These are phyloP conservation scores for Otis tarda DNA, from an alignment of 2,113 vertebrate genomes.

Conservation along the genomic window DNA sequence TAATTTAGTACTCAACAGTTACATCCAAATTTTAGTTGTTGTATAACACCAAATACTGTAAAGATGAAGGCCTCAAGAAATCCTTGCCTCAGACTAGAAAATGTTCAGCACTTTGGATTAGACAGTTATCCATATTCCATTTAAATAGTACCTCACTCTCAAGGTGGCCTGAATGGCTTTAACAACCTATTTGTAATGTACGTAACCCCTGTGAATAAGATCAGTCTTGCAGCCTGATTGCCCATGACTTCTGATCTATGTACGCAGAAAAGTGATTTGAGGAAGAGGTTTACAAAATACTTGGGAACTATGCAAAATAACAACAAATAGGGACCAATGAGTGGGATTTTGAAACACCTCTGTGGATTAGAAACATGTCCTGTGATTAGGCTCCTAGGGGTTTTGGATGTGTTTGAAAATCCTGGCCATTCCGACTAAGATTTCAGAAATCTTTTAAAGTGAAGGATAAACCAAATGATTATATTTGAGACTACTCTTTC, in stretches of 20 bases:
- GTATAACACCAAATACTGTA: slow-evolving; percentile 37
- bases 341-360: not conserved
- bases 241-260: not conserved
- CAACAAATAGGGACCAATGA: not conserved
- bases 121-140: not conserved
- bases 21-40: slow-evolving; percentile 50
- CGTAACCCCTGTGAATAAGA: not conserved
- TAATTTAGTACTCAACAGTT: slow-evolving; percentile 50
- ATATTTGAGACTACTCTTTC: not conserved
- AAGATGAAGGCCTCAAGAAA: not conserved
- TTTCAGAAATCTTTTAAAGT: not conserved
- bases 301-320: not conserved
- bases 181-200: not conserved
- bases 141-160: not conserved
- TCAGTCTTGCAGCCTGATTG: not conserved
- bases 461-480: not conserved
- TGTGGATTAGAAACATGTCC: not conserved
- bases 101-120: not conserved
- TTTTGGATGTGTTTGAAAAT: not conserved
- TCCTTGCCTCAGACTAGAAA: not conserved
- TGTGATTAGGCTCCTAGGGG: not conserved
- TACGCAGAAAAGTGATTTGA: not conserved
- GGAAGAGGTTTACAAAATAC: not conserved
- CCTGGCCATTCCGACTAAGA: not conserved
- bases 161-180: not conserved